These are phyloP conservation scores for Meles meles DNA, from an alignment of 2,113 vertebrate genomes.

Conservation along the genomic window DNA sequence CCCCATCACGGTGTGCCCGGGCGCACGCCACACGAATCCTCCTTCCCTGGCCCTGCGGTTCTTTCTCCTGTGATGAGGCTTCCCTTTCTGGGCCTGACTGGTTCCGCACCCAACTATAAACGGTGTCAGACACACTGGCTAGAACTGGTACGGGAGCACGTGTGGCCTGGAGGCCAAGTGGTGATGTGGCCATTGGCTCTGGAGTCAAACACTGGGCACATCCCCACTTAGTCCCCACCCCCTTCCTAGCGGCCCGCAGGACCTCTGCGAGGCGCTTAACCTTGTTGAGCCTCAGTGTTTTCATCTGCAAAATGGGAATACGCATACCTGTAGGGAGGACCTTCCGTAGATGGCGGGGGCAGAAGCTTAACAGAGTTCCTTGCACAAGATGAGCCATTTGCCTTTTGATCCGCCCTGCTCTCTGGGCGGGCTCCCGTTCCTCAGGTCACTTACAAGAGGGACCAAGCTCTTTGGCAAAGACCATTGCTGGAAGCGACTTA, in stretches of 20 bases:
- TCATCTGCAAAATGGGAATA: not conserved
- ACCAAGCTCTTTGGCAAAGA: not conserved
- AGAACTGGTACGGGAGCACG: not conserved
- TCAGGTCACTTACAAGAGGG: not conserved
- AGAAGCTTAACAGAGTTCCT: not conserved
- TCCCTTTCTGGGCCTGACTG: not conserved
- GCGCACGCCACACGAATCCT: fast-evolving
- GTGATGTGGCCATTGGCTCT: not conserved
- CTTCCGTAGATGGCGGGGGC: not conserved
- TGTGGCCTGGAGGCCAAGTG: fast-evolving
- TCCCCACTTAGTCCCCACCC: too few relatives aligned
- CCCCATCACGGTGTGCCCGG: fast-evolving
- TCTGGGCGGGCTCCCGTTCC: not conserved
- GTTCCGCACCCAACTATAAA: not conserved
- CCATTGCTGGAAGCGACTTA: fast-evolving
- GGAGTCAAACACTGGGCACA: not conserved
- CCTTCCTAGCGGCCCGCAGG: not conserved
- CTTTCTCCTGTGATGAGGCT: not conserved
- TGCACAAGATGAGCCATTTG: not conserved
- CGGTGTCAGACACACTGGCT: not conserved
- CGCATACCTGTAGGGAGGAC: fast-evolving
- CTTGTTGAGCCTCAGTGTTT: not conserved
- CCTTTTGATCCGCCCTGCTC: fast-evolving
- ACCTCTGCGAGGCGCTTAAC: fast-evolving
- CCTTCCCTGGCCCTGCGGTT: not conserved